A percentile compares a stretch with the other conserved stretches of the same genome.
These are phyloP conservation scores for Neogale vison DNA, from an alignment of 2,113 vertebrate genomes.

Conservation along the genomic window DNA sequence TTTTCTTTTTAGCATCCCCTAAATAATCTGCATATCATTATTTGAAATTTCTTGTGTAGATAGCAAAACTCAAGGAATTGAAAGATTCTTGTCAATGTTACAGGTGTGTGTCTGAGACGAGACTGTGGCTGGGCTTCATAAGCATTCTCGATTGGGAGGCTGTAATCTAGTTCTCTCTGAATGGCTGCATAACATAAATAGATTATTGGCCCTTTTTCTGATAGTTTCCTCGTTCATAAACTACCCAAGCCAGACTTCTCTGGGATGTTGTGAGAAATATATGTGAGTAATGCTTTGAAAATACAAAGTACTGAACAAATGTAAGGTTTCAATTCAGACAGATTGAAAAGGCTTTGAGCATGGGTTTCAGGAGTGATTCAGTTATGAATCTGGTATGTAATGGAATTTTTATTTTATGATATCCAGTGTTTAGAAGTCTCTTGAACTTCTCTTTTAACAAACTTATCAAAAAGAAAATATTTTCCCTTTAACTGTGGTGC, in stretches of 20 bases:
- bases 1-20: background rate
- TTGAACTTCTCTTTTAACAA: background rate
- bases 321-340: conserved; percentile 18
- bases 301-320: background rate
- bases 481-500: background rate
- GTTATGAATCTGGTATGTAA: background rate
- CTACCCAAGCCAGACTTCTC: background rate
- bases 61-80: background rate
- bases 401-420: background rate
- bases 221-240: conserved; percentile 1
- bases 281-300: conserved; percentile 15
- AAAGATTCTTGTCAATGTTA: conserved; percentile 11
- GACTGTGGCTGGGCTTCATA: background rate
- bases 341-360: conserved; percentile 25
- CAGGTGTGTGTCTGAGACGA: background rate
- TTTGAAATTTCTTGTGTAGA: conserved; percentile 22
- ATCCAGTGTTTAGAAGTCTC: background rate
- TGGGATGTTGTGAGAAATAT: background rate
- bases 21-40: background rate
- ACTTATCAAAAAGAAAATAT: background rate
- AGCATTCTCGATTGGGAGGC: background rate
- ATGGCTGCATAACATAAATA: background rate
- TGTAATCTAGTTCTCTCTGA: background rate
- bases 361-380: conserved; percentile 43
- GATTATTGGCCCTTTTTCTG: background rate